A percentile compares a stretch with the other conserved stretches of the same genome.
These are phyloP conservation scores for Mesodorylaimus sp. DNA, from an alignment of 2,888 invertebrate species.

Conservation along the genomic window DNA sequence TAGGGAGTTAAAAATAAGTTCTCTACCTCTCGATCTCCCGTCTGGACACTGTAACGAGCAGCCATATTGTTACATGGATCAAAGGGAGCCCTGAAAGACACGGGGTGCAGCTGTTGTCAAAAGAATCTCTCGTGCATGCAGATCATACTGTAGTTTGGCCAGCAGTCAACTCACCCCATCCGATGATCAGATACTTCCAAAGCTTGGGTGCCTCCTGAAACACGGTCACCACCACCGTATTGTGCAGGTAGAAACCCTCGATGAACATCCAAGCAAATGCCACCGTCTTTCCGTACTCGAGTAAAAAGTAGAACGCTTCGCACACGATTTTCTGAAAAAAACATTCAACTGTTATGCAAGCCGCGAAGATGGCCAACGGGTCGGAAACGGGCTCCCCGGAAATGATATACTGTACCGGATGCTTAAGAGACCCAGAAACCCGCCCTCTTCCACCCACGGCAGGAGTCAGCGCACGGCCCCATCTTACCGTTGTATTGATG, in stretches of 20 bases:
- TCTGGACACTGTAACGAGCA: constrained; percentile 16
- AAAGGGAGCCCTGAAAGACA: constrained; percentile 22
- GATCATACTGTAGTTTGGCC: neutral
- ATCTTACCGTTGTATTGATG: constrained; percentile 33
- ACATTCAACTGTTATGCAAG: constrained; percentile 2
- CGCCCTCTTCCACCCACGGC: neutral
- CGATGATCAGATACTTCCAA: constrained; percentile 28
- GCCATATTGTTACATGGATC: constrained; percentile 24
- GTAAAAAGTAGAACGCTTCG: constrained; percentile 52
- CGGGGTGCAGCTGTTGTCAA: too few species aligned
- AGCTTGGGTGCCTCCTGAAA: constrained; percentile 34
- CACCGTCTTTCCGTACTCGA: constrained; percentile 71
- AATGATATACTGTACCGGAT: constrained; percentile 3
- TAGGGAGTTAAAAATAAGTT: neutral
- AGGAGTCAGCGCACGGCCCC: neutral
- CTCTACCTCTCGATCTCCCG: neutral
- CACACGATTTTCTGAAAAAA: constrained; percentile 53
- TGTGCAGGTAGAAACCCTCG: constrained; percentile 71
- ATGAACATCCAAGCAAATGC: constrained; percentile 96
- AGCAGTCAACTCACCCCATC: constrained; percentile 33
- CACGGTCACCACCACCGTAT: constrained; percentile 48
- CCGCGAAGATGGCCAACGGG: neutral
- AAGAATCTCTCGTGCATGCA: neutral
- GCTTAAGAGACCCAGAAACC: neutral
- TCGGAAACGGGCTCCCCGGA: neutral